Evolutionary conservation across 2,888 invertebrate species (phyloP).

Genomic region (Gastrophysa polygoni): DNA sequence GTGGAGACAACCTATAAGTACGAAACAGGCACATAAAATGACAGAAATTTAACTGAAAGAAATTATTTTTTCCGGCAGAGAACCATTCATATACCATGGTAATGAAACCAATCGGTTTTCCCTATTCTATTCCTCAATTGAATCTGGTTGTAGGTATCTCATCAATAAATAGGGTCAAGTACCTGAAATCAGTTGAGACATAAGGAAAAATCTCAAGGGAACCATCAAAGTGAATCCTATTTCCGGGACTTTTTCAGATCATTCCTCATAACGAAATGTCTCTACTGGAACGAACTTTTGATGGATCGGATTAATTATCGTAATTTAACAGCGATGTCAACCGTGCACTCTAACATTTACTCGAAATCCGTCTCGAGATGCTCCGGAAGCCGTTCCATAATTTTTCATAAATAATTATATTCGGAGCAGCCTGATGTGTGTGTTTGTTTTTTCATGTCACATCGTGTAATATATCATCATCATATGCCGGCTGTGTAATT

Average conservation of each 20-base stretch:
- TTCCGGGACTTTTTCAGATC: not conserved
- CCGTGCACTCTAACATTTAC: constrained; percentile 10
- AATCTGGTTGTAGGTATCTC: no score
- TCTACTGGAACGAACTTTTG: not conserved
- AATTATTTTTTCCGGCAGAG: no score
- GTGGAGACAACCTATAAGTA: no score
- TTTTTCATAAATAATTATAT: constrained; percentile 15
- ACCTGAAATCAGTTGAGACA: no score
- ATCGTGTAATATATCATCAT: constrained; percentile 24
- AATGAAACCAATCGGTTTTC: no score
- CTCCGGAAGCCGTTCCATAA: not conserved
- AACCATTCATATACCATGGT: no score
- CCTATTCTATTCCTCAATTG: no score
- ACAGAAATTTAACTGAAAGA: no score
- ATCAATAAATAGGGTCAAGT: no score
- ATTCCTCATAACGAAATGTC: not conserved
- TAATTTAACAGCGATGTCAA: constrained; percentile 14
- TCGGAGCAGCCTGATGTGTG: constrained; percentile 8
- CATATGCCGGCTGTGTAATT: constrained; percentile 19
- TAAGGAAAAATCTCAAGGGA: no score
- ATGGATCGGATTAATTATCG: constrained; percentile 11
- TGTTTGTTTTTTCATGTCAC: constrained; percentile 22
- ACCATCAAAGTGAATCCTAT: no score
- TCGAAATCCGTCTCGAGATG: constrained; percentile 12
- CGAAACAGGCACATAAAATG: no score